These are phyloP conservation scores for Arion vulgaris DNA, from an alignment of 1,140 invertebrate genomes.

Conservation along the genomic window DNA sequence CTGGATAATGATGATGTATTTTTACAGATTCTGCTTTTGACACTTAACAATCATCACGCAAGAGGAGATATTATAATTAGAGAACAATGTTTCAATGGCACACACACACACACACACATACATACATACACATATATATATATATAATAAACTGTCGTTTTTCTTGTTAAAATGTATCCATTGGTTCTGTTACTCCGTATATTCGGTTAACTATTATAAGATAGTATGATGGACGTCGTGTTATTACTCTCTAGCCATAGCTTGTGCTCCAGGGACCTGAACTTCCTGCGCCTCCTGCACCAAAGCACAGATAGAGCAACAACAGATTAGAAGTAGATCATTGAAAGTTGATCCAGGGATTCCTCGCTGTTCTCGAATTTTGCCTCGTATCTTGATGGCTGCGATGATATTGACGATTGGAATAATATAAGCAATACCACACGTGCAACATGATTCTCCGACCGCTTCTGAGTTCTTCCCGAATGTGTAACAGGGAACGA, in stretches of 20 bases:
- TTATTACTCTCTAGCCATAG: constrained; percentile 57
- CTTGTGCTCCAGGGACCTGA: constrained; percentile 48
- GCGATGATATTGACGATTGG: constrained; percentile 59
- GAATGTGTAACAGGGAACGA: constrained; percentile 68
- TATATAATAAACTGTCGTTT: no score
- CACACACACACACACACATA: no score
- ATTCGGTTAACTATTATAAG: no score
- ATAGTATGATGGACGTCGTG: neutral
- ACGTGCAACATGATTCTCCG: constrained; percentile 65
- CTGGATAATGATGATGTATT: no score
- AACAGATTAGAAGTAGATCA: constrained; percentile 63
- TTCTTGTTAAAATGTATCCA: no score
- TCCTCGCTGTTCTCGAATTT: constrained; percentile 64
- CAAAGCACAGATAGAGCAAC: constrained; percentile 63
- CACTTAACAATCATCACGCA: no score
- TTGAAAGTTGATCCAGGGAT: constrained; percentile 63
- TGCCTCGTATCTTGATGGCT: constrained; percentile 60
- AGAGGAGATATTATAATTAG: no score
- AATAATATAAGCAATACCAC: constrained; percentile 60
- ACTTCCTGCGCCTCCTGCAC: constrained; percentile 69
- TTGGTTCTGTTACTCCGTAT: no score
- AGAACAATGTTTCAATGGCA: no score
- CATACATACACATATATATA: no score
- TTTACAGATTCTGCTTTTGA: no score
- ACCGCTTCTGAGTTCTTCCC: constrained; percentile 70